Percentiles rank a stretch among this genome's conserved stretches.
phyloP scores from a whole-genome alignment of 2,797 vertebrate species.

The Antennarius maculatus region DNA sequence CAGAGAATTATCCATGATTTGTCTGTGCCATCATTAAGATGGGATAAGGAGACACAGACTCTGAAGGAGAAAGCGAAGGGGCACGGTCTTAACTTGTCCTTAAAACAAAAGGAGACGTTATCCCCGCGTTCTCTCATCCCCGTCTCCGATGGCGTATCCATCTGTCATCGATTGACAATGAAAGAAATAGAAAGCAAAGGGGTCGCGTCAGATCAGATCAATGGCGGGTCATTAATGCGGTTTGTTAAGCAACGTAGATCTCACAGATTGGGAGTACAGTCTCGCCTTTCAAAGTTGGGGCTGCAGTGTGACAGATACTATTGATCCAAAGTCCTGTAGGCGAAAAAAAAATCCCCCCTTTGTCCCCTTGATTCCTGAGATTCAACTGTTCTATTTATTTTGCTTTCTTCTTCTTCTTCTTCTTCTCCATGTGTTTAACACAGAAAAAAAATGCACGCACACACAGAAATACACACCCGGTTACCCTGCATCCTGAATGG shows the following conservation, averaged over 20 bases:
- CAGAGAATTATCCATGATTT: slow-evolving; percentile 61
- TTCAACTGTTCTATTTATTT: slow-evolving; percentile 74
- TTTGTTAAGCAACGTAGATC: slow-evolving; percentile 84
- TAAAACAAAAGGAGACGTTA: slow-evolving; percentile 84
- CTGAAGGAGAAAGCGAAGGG: slow-evolving; percentile 61
- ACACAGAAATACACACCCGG: slow-evolving; percentile 16
- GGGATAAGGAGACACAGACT: slow-evolving; percentile 62
- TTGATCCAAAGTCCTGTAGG: slow-evolving; percentile 73
- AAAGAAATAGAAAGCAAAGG: slow-evolving; percentile 81
- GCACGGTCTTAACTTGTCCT: slow-evolving; percentile 81
- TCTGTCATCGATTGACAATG: slow-evolving; percentile 84
- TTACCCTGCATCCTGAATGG: slow-evolving; percentile 58
- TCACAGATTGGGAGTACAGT: slow-evolving; percentile 80
- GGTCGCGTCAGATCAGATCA: slow-evolving; percentile 79
- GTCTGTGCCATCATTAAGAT: slow-evolving; percentile 60
- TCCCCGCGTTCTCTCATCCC: slow-evolving; percentile 78
- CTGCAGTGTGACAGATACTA: slow-evolving; percentile 79
- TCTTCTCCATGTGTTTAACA: slow-evolving; percentile 49
- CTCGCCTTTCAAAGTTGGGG: slow-evolving; percentile 78
- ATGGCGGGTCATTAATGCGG: slow-evolving; percentile 83
- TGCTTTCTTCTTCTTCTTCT: slow-evolving; percentile 46
- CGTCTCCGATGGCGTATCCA: slow-evolving; percentile 76
- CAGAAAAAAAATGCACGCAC: neutral
- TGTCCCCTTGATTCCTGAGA: slow-evolving; percentile 70
- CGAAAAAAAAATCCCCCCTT: slow-evolving; percentile 61